Base-by-base conservation (phyloP, 2,888 invertebrate species). In the Cryptocheilus praepositus region DNA sequence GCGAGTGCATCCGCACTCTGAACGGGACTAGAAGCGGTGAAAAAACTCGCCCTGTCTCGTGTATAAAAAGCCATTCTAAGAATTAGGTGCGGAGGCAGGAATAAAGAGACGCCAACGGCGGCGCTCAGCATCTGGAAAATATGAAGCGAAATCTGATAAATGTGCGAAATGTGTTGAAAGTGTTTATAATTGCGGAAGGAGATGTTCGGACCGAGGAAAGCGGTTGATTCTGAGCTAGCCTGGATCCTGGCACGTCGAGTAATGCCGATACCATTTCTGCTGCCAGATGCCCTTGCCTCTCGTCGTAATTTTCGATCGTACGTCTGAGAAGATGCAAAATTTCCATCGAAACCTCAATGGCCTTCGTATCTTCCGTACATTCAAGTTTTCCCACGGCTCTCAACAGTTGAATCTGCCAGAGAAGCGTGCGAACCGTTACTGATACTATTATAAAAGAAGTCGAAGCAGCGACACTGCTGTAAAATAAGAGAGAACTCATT, bases 241-340 rank as follows among this genome's bases (percentile, higher is more conserved):
- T 70, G 2, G 76, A 63, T 28, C 59, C n/a, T n/a, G 61, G 22
- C 74, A 73, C 71, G 0, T 71, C 62, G 2, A 86, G 64, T 3
- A 86, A n/a, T 45, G 64, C 65, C 18, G 59, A 64, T 22, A 77
- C 54, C n/a, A 86, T 71, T 62, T 84, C 74, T 11, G 78, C 74
- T 21, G 83, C 15, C 56, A 85, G 65, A 57, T 72, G 61, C 51
- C 75, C 64, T 52, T 74, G 65, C 53, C 73, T 77, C 19, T 76
- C 81, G 28, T 85, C 83, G 18, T 76, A 77, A 21, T 79, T 72
- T 46, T 79, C 78, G 13, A 82, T 73, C 11, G 80, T 73, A 49
- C 70, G 66, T 2, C 70, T 71, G 3, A 84, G 59, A 7, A 74
- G 80, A 21, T 68, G 81, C 86, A 84, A 86, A 67, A 83, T 73